Conservation (phyloP, 2,888 invertebrate species). For the Bembecia ichneumoniformis region DNA sequence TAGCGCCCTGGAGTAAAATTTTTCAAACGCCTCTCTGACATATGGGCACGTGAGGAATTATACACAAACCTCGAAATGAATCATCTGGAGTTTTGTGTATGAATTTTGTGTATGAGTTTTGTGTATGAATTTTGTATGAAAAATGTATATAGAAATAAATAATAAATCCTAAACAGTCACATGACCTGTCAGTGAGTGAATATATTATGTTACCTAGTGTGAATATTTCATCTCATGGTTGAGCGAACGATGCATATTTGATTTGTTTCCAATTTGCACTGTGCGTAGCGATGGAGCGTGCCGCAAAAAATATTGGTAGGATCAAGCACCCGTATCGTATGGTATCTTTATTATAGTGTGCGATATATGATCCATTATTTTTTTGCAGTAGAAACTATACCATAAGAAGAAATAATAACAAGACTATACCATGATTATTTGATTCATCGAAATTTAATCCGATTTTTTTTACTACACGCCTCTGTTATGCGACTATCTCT, state of each 20-base stretch:
- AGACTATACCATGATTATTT: no score
- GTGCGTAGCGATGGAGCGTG: conserved; percentile 24
- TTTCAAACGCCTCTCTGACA: no score
- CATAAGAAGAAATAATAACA: no score
- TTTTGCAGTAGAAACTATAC: not conserved
- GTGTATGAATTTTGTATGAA: no score
- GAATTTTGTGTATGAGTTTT: no score
- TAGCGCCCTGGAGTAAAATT: no score
- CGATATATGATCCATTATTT: not conserved
- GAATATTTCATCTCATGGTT: conserved; percentile 60
- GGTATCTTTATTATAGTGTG: not conserved
- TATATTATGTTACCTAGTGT: not conserved
- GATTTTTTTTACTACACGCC: no score
- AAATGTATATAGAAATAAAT: not conserved
- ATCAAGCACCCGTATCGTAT: not conserved
- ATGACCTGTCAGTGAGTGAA: not conserved
- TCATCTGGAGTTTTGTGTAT: no score
- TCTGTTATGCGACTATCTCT: no score
- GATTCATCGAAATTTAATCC: no score
- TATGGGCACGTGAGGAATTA: no score
- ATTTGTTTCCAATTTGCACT: conserved; percentile 64
- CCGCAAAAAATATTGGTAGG: conserved; percentile 22
- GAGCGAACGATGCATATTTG: conserved; percentile 63
- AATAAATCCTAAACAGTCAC: not conserved
- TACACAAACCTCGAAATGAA: no score